Percentiles rank a stretch among this genome's conserved stretches.
These are phyloP conservation scores for Callosobruchus maculatus DNA, from an alignment of 2,888 invertebrate genomes.

Conservation along the genomic window DNA sequence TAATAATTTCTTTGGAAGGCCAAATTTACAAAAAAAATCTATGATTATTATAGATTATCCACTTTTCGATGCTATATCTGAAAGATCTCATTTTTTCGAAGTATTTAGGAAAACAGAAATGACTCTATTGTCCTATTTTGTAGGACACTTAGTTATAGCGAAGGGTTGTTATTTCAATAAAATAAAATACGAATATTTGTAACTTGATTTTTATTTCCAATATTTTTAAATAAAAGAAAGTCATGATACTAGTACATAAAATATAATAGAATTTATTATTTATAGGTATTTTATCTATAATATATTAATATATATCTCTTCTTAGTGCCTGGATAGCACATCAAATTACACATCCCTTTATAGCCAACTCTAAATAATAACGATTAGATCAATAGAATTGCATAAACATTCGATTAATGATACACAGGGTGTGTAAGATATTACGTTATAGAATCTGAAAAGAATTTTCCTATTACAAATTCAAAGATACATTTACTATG, in stretches of 20 bases:
- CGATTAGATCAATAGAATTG: not conserved
- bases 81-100: not conserved
- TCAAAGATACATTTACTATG: not conserved
- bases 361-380: not conserved
- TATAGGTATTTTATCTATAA: conserved; percentile 6
- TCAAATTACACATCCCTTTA: not conserved
- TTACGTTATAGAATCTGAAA: not conserved
- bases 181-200: not conserved
- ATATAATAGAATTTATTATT: conserved; percentile 21
- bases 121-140: not conserved
- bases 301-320: not conserved
- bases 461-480: not conserved
- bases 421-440: not conserved
- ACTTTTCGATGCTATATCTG: not conserved
- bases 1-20: no score
- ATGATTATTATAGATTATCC: no score
- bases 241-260: conserved; percentile 19
- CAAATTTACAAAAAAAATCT: no score
- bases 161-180: not conserved
- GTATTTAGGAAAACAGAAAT: not conserved
- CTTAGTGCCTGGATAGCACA: not conserved
- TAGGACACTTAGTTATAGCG: not conserved
- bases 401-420: not conserved
- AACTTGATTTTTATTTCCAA: not conserved
- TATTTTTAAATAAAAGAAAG: conserved; percentile 5